Percentiles rank a stretch among this genome's conserved stretches.
phyloP scores from a whole-genome alignment of 1,140 invertebrate genomes.

The Batillaria attramentaria region DNA sequence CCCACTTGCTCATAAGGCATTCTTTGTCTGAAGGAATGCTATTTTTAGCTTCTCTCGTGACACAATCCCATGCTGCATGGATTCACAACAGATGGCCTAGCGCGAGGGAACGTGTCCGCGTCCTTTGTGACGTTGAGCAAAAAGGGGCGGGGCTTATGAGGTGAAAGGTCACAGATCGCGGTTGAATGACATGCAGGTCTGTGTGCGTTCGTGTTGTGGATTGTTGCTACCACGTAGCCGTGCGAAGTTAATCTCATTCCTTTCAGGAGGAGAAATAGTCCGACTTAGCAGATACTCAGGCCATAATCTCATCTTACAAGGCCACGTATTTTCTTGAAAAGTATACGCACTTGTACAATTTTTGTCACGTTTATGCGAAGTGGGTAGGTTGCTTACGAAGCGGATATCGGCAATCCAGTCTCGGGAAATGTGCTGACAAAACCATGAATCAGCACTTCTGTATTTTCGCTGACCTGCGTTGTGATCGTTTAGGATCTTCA shows the following conservation, averaged over 20 bases:
- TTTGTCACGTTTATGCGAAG: too few species aligned
- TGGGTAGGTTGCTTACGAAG: too few species aligned
- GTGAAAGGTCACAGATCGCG: not conserved
- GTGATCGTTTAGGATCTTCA: not conserved
- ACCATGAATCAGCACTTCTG: constrained; percentile 22
- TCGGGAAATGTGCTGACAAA: constrained; percentile 5
- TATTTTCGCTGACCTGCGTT: not conserved
- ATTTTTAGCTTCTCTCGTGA: constrained; percentile 29
- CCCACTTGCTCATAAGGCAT: constrained; percentile 16
- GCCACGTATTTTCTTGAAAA: too few species aligned
- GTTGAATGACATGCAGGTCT: constrained; percentile 14
- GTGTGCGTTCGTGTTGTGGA: not conserved
- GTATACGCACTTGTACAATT: too few species aligned
- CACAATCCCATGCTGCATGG: constrained; percentile 29
- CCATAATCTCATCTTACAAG: too few species aligned
- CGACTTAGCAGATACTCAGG: too few species aligned
- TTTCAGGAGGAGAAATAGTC: too few species aligned
- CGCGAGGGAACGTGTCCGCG: constrained; percentile 12
- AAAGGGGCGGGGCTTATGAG: constrained; percentile 20
- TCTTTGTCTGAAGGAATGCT: constrained; percentile 26
- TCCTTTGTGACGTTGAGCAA: constrained; percentile 25
- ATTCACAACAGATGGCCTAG: constrained; percentile 26
- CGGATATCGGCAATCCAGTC: not conserved
- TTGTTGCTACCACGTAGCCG: not conserved
- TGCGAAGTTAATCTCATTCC: not conserved